Conservation (phyloP, 1,140 invertebrate species). For the Lasioglossum albipes region DNA sequence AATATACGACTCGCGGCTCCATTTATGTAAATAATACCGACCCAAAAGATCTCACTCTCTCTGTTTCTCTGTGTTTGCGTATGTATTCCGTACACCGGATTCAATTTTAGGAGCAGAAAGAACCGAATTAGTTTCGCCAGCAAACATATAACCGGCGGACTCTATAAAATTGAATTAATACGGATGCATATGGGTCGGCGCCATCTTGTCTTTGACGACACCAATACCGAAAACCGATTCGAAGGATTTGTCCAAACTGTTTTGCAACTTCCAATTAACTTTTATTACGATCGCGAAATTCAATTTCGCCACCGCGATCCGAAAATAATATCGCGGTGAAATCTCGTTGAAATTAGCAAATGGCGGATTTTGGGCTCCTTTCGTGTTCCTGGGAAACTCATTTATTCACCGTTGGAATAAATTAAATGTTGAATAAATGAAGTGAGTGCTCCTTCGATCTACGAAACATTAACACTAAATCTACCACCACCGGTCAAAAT, state of each 20-base stretch:
- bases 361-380: no score
- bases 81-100: neutral
- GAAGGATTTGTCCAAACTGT: neutral
- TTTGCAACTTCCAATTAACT: neutral
- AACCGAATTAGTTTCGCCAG: neutral
- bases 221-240: neutral
- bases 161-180: slow-evolving; percentile 15
- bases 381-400: no score
- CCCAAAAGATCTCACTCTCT: no score
- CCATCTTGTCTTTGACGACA: neutral
- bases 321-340: no score
- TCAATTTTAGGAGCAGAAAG: slow-evolving; percentile 12
- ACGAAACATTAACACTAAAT: no score
- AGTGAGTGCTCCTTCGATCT: no score
- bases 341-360: no score
- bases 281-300: neutral
- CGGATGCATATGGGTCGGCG: no score
- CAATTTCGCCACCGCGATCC: neutral
- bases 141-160: neutral
- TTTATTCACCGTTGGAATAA: no score
- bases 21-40: slow-evolving; percentile 21
- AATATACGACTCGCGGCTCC: neutral
- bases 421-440: no score
- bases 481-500: no score
- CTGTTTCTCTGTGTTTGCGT: no score